These are phyloP conservation scores for Galaxea fascicularis DNA, from an alignment of 92 coral and sea anemone genomes.

Conservation along the genomic window DNA sequence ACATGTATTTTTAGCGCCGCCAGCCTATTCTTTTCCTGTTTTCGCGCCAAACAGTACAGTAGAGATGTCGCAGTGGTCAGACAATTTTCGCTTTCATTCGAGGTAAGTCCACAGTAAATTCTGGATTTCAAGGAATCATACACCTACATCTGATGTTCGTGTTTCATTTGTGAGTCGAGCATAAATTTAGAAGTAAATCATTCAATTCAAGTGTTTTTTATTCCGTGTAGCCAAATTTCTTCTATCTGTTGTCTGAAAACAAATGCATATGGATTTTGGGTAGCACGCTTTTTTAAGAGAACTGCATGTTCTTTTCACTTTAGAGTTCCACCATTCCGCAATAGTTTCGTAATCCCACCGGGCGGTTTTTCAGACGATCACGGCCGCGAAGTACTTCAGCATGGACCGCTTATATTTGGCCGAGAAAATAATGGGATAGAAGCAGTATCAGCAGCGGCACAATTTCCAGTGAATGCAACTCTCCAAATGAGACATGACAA, in stretches of 20 bases:
- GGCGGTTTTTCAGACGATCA: too few relatives aligned
- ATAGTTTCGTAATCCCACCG: too few relatives aligned
- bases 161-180: conserved; percentile 1
- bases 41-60: neutral
- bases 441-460: conserved; percentile 2
- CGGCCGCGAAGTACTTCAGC: neutral
- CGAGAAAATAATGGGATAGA: neutral
- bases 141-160: neutral
- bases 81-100: neutral
- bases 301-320: too few relatives aligned
- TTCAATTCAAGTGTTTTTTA: too few relatives aligned
- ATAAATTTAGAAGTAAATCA: neutral
- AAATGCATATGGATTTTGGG: too few relatives aligned
- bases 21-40: neutral
- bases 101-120: neutral
- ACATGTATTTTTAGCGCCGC: neutral
- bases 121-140: too few relatives aligned
- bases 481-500: too few relatives aligned
- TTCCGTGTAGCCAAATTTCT: too few relatives aligned
- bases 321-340: too few relatives aligned
- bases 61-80: neutral
- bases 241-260: too few relatives aligned
- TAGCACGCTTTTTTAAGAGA: too few relatives aligned
- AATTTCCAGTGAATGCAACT: too few relatives aligned
- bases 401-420: neutral